These are phyloP conservation scores for Lamellibrachia luymesi DNA, from an alignment of 1,140 invertebrate genomes.

Conservation along the genomic window DNA sequence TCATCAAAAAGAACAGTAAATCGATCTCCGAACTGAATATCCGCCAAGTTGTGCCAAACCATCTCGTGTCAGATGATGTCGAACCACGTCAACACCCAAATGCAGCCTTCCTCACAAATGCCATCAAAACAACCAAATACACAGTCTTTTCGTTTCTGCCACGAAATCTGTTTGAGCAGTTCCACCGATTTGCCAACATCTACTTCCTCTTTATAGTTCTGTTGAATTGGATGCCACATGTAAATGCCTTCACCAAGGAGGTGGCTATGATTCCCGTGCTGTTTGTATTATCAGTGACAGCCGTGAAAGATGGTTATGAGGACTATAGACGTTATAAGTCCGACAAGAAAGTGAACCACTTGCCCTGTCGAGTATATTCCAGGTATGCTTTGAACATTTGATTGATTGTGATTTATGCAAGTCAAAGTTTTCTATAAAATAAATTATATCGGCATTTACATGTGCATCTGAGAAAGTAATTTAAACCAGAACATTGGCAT, in stretches of 20 bases:
- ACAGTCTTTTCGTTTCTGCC: slow-evolving; percentile 90
- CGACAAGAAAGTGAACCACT: slow-evolving; percentile 91
- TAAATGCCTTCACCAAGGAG: slow-evolving; percentile 93
- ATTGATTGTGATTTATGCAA: slow-evolving; percentile 17
- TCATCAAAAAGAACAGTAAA: slow-evolving; percentile 26
- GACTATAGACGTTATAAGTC: slow-evolving; percentile 84
- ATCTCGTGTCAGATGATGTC: slow-evolving; percentile 45
- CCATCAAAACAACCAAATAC: slow-evolving; percentile 84
- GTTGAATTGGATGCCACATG: slow-evolving; percentile 85
- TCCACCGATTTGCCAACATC: slow-evolving; percentile 94
- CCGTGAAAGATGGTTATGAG: slow-evolving; percentile 95
- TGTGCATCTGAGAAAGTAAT: no score
- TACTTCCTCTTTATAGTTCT: slow-evolving; percentile 97
- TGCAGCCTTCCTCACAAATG: slow-evolving; percentile 65
- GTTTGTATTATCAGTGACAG: slow-evolving; percentile 92
- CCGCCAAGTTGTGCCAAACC: slow-evolving; percentile 52
- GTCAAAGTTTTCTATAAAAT: slow-evolving; percentile 8
- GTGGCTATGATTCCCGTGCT: slow-evolving; percentile 77
- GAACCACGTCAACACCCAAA: slow-evolving; percentile 81
- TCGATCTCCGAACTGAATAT: slow-evolving; percentile 35
- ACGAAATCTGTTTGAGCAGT: slow-evolving; percentile 96
- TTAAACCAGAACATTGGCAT: no score
- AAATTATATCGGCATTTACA: no score
- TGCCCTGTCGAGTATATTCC: slow-evolving; percentile 84
- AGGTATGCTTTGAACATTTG: slow-evolving; percentile 67